These are phyloP conservation scores for Pollenia amentaria DNA, from an alignment of 2,888 invertebrate species.

Conservation along the genomic window DNA sequence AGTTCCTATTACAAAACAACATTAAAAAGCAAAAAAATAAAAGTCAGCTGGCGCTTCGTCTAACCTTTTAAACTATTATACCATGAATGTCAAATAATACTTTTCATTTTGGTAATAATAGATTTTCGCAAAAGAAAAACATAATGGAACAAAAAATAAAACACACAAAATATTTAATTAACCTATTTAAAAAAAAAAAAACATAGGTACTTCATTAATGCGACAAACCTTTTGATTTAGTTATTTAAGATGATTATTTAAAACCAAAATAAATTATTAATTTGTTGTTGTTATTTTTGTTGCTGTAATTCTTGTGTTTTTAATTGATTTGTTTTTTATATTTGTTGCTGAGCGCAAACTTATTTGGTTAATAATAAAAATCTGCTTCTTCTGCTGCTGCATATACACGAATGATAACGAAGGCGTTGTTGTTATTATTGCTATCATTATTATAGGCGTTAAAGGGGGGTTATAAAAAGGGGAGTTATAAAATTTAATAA, in stretches of 20 bases:
- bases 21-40: no score
- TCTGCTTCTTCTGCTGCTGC: conserved; percentile 26
- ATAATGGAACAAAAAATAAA: no score
- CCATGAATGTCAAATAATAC: no score
- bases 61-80: no score
- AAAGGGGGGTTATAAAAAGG: conserved; percentile 41
- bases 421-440: conserved; percentile 50
- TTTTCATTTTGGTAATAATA: no score
- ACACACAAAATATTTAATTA: no score
- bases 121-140: no score
- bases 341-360: conserved; percentile 69
- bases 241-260: conserved; percentile 5
- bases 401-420: conserved; percentile 65
- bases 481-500: conserved; percentile 39
- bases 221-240: conserved; percentile 16
- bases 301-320: conserved; percentile 11
- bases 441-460: conserved; percentile 49
- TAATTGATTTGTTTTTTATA: conserved; percentile 40
- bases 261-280: conserved; percentile 18
- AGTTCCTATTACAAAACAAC: no score
- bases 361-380: conserved; percentile 49
- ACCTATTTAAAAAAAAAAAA: no score
- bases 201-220: not conserved
- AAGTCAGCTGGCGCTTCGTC: no score
- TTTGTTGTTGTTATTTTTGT: conserved; percentile 29